These are phyloP conservation scores for Trinectes maculatus DNA, from an alignment of 2,113 vertebrate species.

Conservation along the genomic window DNA sequence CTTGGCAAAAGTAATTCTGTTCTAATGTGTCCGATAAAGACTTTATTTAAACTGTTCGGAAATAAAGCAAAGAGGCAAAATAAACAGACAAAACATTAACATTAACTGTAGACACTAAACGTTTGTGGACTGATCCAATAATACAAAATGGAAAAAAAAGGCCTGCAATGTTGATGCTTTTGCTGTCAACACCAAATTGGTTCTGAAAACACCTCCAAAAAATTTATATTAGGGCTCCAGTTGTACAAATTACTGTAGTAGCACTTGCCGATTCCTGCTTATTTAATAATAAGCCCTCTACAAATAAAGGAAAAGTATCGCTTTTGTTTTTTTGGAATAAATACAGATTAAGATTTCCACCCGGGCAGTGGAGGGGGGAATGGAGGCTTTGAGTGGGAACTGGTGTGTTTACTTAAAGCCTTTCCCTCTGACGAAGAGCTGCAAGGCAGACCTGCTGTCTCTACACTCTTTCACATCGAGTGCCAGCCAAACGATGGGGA, in stretches of 20 bases:
- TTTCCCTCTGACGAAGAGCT: conserved; percentile 52
- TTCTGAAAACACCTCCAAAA: too few relatives aligned
- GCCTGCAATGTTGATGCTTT: too few relatives aligned
- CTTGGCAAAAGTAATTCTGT: not conserved
- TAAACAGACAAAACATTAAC: not conserved
- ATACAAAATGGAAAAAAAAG: too few relatives aligned
- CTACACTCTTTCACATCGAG: conserved; percentile 39
- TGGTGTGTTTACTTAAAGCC: conserved; percentile 54
- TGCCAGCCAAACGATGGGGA: conserved; percentile 57
- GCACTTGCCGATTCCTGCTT: not conserved
- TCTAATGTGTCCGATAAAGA: not conserved
- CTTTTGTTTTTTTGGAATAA: not conserved
- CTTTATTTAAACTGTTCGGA: not conserved
- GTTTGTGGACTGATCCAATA: not conserved
- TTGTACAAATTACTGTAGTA: not conserved
- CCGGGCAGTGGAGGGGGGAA: not conserved
- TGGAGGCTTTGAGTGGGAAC: conserved; percentile 35
- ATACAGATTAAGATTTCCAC: not conserved
- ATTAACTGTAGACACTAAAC: not conserved
- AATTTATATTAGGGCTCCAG: not conserved
- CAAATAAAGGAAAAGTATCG: conserved; percentile 1
- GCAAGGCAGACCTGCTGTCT: conserved; percentile 70
- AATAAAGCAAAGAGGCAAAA: not conserved
- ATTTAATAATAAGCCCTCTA: not conserved
- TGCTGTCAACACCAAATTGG: too few relatives aligned